Evolutionary conservation across 2,888 invertebrate genomes (phyloP), one percentile per base, ranked within the genome.

Genomic region (Herminia tarsipennalis): DNA sequence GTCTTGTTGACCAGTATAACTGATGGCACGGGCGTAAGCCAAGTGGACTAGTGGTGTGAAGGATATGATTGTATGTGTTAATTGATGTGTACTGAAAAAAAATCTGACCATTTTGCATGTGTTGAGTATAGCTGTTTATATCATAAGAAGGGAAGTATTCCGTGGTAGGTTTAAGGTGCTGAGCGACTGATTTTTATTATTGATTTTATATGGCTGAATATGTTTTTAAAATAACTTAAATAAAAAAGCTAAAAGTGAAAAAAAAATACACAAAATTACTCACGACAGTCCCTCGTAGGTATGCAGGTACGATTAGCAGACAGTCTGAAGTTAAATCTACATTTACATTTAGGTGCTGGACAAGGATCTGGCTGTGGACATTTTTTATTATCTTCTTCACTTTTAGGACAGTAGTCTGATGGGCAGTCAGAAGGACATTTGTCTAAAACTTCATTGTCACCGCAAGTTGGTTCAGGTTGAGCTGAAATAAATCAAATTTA

Each of bases 241-340:
- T 21, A 21, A 8, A 24, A n/a, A 24, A n/a, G 2, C 5, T 8
- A 24, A 24, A 2, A 8, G 2, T 24, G 24, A 6, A n/a, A n/a
- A n/a, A 5, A 8, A 24, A 24, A n/a, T n/a, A 24, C n/a, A n/a
- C 24, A n/a, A 20, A 30, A 29, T 22, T 37, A 70, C 81, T 69
- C 57, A 82, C 81, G 80, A 33, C 82, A 82, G 0, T 51, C 21
- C 16, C 24, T 51, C 2, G 72, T 67, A 2, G 63, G 64, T 45
- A 79, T 76, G 39, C 79, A 83, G 5, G 73, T 72, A 2, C 76
- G 78, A 30, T 81, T 80, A 0, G 43, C 41, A 20, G 65, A 66
- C 9, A 74, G 69, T 6, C 70, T 61, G 8, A 60, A 44, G 52
- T 83, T 81, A 46, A 81, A 78, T 0, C 30, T 10, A 17, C 83